Conservation (phyloP, 92 coral and sea anemone species). For the Palythoa grandis region DNA sequence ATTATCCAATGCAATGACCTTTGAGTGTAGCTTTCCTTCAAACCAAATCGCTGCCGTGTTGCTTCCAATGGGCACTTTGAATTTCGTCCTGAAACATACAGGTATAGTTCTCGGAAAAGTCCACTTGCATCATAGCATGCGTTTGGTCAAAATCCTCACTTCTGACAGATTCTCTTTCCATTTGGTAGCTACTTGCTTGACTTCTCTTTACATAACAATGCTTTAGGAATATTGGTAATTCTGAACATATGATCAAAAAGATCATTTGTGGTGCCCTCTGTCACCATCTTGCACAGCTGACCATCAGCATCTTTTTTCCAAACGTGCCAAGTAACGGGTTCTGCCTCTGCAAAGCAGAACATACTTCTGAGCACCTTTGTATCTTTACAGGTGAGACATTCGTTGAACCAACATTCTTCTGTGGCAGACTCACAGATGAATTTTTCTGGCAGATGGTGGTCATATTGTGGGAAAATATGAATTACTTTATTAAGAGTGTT, state of each 20-base stretch:
- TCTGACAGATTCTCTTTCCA: slow-evolving; percentile 48
- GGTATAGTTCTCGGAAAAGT: slow-evolving; percentile 61
- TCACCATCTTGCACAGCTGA: slow-evolving; percentile 35
- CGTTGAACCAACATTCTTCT: slow-evolving; percentile 59
- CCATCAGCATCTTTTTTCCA: slow-evolving; percentile 51
- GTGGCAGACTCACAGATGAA: slow-evolving; percentile 50
- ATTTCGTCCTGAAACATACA: slow-evolving; percentile 58
- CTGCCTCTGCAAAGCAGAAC: slow-evolving; percentile 41
- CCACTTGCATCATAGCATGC: slow-evolving; percentile 56
- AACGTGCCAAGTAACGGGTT: slow-evolving; percentile 54
- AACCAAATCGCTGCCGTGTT: slow-evolving; percentile 51
- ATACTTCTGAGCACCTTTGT: slow-evolving; percentile 45
- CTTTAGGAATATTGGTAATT: slow-evolving; percentile 53
- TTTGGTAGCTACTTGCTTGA: slow-evolving; percentile 54
- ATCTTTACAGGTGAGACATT: slow-evolving; percentile 50
- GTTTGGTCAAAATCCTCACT: slow-evolving; percentile 39
- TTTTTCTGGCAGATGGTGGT: slow-evolving; percentile 59
- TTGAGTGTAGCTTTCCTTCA: slow-evolving; percentile 40
- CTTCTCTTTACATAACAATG: slow-evolving; percentile 53
- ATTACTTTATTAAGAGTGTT: slow-evolving; percentile 53
- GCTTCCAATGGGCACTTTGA: slow-evolving; percentile 62
- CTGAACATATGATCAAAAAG: slow-evolving; percentile 48
- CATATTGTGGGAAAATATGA: slow-evolving; percentile 53
- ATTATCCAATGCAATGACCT: slow-evolving; percentile 59
- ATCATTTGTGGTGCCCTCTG: slow-evolving; percentile 54